These are phyloP conservation scores for Archocentrus centrarchus DNA, from an alignment of 2,113 vertebrate genomes.

Conservation along the genomic window DNA sequence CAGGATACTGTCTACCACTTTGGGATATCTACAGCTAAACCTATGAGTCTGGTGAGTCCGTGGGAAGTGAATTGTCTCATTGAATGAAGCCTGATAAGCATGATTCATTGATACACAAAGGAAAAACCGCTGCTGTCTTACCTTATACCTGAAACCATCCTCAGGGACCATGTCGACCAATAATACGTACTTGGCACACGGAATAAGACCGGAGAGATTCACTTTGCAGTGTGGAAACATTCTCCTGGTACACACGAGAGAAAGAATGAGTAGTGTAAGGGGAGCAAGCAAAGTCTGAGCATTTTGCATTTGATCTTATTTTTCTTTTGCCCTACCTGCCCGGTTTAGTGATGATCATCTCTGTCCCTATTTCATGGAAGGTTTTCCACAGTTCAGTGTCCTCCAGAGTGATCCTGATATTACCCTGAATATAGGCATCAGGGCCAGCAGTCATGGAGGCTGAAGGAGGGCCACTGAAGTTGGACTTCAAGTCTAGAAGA, in stretches of 20 bases:
- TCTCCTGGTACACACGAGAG: conserved; percentile 77
- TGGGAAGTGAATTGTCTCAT: background rate
- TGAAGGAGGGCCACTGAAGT: conserved; percentile 76
- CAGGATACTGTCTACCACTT: conserved; percentile 25
- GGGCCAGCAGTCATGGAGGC: conserved; percentile 69
- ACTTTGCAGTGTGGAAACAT: conserved; percentile 97
- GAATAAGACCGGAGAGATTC: conserved; percentile 86
- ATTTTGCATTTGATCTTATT: background rate
- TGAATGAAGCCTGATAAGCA: no score
- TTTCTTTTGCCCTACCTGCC: conserved; percentile 82
- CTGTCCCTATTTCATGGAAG: conserved; percentile 88
- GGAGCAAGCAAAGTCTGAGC: background rate
- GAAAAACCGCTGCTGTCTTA: conserved; percentile 44
- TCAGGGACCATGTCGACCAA: conserved; percentile 91
- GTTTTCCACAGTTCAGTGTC: conserved; percentile 88
- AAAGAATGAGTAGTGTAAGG: background rate
- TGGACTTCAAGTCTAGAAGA: conserved; percentile 80
- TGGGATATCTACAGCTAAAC: conserved; percentile 6
- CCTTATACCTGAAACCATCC: conserved; percentile 92
- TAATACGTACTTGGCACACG: conserved; percentile 90
- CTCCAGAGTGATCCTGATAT: conserved; percentile 85
- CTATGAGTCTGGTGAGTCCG: background rate
- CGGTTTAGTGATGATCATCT: conserved; percentile 95
- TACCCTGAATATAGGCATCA: conserved; percentile 83
- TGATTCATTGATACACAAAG: background rate